Percentiles rank a stretch among this genome's conserved stretches.
These are phyloP conservation scores for Flabesymbios commensalis DNA, from an alignment of 2,888 invertebrate species.

Conservation along the genomic window DNA sequence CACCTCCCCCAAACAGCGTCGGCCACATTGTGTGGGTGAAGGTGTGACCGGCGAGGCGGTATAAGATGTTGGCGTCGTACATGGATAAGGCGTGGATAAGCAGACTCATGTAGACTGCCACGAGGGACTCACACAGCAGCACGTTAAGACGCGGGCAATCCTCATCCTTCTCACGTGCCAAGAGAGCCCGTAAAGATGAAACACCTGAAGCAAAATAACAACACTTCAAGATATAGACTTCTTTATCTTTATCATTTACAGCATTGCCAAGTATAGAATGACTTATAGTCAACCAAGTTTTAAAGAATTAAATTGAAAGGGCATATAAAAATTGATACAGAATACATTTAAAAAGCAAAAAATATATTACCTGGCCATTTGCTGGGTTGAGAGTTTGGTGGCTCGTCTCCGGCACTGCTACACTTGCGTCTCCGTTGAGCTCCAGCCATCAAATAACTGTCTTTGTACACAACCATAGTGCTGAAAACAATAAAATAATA, in stretches of 20 bases:
- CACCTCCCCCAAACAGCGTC: slow-evolving; percentile 61
- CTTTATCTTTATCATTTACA: too few species aligned
- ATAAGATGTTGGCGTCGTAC: slow-evolving; percentile 88
- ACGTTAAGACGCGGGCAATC: slow-evolving; percentile 90
- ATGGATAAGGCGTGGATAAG: slow-evolving; percentile 90
- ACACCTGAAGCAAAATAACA: slow-evolving; percentile 73
- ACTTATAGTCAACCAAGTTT: too few species aligned
- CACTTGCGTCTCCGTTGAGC: slow-evolving; percentile 70
- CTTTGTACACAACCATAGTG: slow-evolving; percentile 58
- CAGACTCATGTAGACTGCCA: slow-evolving; percentile 89
- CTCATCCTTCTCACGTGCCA: slow-evolving; percentile 92
- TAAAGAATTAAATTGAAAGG: too few species aligned
- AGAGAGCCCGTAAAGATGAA: slow-evolving; percentile 84
- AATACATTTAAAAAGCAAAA: too few species aligned
- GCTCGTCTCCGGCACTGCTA: slow-evolving; percentile 54
- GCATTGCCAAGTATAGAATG: too few species aligned
- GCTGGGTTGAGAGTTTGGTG: slow-evolving; percentile 51
- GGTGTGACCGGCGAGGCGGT: slow-evolving; percentile 76
- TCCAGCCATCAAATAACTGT: slow-evolving; percentile 73
- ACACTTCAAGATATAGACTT: neutral
- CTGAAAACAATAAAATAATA: too few species aligned
- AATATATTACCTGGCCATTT: slow-evolving; percentile 57
- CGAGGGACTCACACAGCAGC: slow-evolving; percentile 88
- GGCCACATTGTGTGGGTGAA: slow-evolving; percentile 78
- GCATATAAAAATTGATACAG: too few species aligned